Base-by-base conservation (phyloP, 1,140 invertebrate genomes). In the Eueides isabella region DNA sequence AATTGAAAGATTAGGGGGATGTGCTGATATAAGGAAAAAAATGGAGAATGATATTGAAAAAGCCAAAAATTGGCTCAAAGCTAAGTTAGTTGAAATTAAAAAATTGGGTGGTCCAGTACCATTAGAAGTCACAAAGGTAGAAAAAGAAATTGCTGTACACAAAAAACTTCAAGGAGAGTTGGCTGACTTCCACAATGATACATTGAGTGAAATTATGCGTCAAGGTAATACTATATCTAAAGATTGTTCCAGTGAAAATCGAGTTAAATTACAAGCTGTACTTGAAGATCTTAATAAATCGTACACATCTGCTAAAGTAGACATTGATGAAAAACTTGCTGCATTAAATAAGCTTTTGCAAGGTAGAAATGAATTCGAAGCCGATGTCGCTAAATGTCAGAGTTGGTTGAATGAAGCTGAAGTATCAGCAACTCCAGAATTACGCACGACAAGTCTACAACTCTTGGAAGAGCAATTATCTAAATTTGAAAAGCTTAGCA, bases 391-490 rank as follows among this genome's bases (percentile, higher is more conserved):
- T 71, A 96, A 96, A 78, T 97, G 96, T 85, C 95, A 97, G 76
- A 95, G 97, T 76, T 98, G 97, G 97, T 93, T 98, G 23, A 97
- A 97, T 67, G 96, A 98, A 94, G 97, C 97, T 62, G 97, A 98
- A 93, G 96, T 97, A 7, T 96, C 97, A 14, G 95, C 97, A 0
- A 96, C 96, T 14, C 95, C 96, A 35, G 97, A 98, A 81, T 88
- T 98, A 3, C 94, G 96, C 64, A 95, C 96, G 26, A 95, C 96
- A 1, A 97, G 95, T 82, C 92, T 98, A 12, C 96, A 97, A 77
- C 94, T 98, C 0, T 89, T 98, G 31, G 96, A 97, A 88, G 97
- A 98, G 92, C 97, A 98, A 84, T 86, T 98, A 44, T 94, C 95
- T 0, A 98, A 98, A 93, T 98, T 97, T 83, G 95, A 97, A 77